Percentiles rank a stretch among this genome's conserved stretches.
Evolutionary conservation across 2,797 vertebrate species (phyloP).

Genomic region (Crocodylus rhombifer): DNA sequence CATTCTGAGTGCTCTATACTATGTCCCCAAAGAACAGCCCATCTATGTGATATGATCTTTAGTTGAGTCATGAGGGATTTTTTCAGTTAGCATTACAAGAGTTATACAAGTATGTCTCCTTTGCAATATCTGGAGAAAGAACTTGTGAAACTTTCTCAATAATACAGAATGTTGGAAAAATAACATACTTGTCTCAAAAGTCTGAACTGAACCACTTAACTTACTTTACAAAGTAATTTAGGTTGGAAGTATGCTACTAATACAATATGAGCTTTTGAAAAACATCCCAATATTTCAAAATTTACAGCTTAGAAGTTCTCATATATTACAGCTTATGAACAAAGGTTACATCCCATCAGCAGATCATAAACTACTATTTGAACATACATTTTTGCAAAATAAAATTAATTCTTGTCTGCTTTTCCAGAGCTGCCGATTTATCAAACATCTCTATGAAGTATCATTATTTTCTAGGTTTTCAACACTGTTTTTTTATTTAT

Average conservation of each 20-base stretch:
- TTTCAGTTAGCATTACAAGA: neutral
- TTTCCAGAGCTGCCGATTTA: neutral
- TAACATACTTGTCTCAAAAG: neutral
- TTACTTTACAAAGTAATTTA: neutral
- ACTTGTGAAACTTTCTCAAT: neutral
- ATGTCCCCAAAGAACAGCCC: neutral
- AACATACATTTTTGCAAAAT: neutral
- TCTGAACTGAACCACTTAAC: neutral
- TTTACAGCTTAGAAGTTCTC: neutral
- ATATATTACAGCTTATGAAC: neutral
- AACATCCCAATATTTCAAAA: neutral
- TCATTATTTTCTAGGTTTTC: neutral
- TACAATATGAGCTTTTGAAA: neutral
- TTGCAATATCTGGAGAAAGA: neutral
- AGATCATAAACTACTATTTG: neutral
- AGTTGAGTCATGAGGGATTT: neutral
- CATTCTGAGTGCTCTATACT: rapidly evolving
- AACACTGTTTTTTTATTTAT: neutral
- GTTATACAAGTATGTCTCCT: neutral
- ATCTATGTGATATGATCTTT: neutral
- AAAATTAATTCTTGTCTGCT: neutral
- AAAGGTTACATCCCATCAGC: neutral
- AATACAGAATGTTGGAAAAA: neutral
- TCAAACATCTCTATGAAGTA: neutral
- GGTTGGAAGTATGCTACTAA: neutral